A percentile compares a stretch with the other conserved stretches of the same genome.
These are phyloP conservation scores for Serripes groenlandicus DNA, from an alignment of 2,888 invertebrate genomes.

Conservation along the genomic window DNA sequence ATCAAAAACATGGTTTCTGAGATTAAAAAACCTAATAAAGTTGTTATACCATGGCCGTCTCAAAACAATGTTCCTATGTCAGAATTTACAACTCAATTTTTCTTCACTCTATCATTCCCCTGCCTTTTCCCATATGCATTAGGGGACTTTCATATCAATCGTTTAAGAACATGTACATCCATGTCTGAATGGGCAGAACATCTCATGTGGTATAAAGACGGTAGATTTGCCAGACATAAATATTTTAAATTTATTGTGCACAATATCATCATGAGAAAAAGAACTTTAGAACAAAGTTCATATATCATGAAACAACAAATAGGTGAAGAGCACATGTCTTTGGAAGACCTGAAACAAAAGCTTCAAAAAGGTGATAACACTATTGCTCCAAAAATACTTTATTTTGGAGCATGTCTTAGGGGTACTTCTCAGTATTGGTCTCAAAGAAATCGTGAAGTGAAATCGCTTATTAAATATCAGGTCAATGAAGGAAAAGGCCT, in stretches of 20 bases:
- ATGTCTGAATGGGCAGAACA: slow-evolving; percentile 4
- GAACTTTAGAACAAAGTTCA: slow-evolving; percentile 52
- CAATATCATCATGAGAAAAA: slow-evolving; percentile 66
- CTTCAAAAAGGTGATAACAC: slow-evolving; percentile 55
- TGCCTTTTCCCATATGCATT: slow-evolving; percentile 43
- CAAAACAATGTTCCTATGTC: slow-evolving; percentile 42
- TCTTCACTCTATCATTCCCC: slow-evolving; percentile 51
- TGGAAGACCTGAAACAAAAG: slow-evolving; percentile 53
- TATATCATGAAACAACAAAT: slow-evolving; percentile 66
- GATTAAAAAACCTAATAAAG: slow-evolving; percentile 18
- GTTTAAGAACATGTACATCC: background rate
- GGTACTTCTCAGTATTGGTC: slow-evolving; percentile 63
- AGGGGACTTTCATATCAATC: slow-evolving; percentile 20
- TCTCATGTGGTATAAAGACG: slow-evolving; percentile 55
- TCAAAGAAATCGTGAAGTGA: slow-evolving; percentile 48
- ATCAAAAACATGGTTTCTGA: slow-evolving; percentile 24
- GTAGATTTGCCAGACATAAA: slow-evolving; percentile 56
- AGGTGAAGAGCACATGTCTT: slow-evolving; percentile 59
- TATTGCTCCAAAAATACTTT: slow-evolving; percentile 52
- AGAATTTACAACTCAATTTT: slow-evolving; percentile 56
- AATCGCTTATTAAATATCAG: slow-evolving; percentile 46
- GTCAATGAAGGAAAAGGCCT: too few relatives aligned
- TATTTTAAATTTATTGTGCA: slow-evolving; percentile 68
- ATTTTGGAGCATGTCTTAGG: slow-evolving; percentile 51
- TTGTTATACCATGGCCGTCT: slow-evolving; percentile 56